A percentile compares a stretch with the other conserved stretches of the same genome.
Evolutionary conservation across 2,888 invertebrate genomes (phyloP).

Genomic region (Apantesis nais): DNA sequence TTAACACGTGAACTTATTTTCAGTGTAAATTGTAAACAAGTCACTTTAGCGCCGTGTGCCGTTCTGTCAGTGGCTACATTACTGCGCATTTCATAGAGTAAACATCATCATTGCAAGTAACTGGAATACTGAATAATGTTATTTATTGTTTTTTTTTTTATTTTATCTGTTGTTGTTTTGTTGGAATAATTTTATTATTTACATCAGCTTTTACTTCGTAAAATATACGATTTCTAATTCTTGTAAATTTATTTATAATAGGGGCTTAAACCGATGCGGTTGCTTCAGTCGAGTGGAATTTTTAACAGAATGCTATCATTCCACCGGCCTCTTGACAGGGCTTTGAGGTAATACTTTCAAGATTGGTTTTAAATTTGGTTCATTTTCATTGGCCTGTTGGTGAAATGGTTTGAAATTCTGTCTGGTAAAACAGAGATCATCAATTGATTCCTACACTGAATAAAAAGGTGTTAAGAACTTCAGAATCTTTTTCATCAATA

Average conservation of each 20-base stretch:
- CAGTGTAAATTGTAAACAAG: conserved; percentile 13
- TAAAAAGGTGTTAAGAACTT: too few relatives aligned
- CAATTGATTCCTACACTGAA: too few relatives aligned
- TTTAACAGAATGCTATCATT: conserved; percentile 16
- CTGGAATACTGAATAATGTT: conserved; percentile 1
- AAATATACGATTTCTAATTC: neutral
- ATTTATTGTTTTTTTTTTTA: neutral
- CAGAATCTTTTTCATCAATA: too few relatives aligned
- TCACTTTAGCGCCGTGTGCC: conserved; percentile 8
- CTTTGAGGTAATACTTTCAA: conserved; percentile 20
- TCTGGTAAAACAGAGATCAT: neutral
- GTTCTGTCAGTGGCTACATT: conserved; percentile 3
- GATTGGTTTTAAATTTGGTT: conserved; percentile 7
- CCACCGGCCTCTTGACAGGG: conserved; percentile 23
- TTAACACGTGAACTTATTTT: conserved; percentile 15
- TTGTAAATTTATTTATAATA: too few relatives aligned
- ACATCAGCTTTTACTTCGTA: neutral
- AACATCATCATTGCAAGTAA: conserved; percentile 5
- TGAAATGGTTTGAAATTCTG: neutral
- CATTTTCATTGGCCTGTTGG: neutral
- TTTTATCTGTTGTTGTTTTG: neutral
- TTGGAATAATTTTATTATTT: neutral
- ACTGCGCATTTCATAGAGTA: conserved; percentile 7
- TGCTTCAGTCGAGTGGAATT: conserved; percentile 31
- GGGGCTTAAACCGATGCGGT: conserved; percentile 44